phyloP scores from a whole-genome alignment of 2,888 invertebrate genomes.

The Dendrolimus pini region DNA sequence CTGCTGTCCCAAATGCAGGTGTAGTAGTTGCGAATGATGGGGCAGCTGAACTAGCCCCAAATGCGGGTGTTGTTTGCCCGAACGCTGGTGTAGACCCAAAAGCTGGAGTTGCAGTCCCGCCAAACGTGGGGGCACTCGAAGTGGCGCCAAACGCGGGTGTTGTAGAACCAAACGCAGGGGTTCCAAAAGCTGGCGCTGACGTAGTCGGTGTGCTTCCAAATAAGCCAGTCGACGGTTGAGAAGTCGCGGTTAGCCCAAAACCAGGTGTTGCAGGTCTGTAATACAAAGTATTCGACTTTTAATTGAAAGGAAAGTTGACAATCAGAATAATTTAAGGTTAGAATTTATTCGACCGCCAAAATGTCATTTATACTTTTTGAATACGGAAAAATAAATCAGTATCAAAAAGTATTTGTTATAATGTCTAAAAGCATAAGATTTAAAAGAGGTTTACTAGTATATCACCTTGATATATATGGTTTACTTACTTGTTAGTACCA shows the following conservation, averaged over 20 bases:
- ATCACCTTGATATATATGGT: neutral
- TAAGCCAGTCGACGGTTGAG: conserved; percentile 49
- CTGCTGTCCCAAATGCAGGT: conserved; percentile 37
- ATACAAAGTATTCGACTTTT: conserved; percentile 2
- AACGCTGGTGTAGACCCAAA: conserved; percentile 19
- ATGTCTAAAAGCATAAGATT: neutral
- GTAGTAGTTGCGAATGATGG: conserved; percentile 31
- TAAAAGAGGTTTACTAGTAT: neutral
- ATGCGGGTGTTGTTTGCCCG: conserved; percentile 19
- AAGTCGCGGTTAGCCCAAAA: conserved; percentile 42
- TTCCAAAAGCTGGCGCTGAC: conserved; percentile 26
- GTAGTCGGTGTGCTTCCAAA: conserved; percentile 44
- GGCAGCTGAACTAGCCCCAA: conserved; percentile 27
- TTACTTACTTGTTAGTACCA: conserved; percentile 63
- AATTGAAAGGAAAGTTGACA: conserved; percentile 3
- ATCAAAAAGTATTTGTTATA: neutral
- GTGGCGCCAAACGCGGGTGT: conserved; percentile 21
- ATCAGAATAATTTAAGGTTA: conserved; percentile 22
- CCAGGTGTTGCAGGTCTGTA: conserved; percentile 53
- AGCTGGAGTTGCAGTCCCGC: conserved; percentile 17
- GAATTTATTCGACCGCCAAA: neutral
- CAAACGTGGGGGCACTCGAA: conserved; percentile 8
- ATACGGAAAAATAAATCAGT: neutral
- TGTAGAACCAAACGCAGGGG: conserved; percentile 27
- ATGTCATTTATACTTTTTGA: neutral